Conservation (phyloP, 1,140 invertebrate species). For the Cherax quadricarinatus region DNA sequence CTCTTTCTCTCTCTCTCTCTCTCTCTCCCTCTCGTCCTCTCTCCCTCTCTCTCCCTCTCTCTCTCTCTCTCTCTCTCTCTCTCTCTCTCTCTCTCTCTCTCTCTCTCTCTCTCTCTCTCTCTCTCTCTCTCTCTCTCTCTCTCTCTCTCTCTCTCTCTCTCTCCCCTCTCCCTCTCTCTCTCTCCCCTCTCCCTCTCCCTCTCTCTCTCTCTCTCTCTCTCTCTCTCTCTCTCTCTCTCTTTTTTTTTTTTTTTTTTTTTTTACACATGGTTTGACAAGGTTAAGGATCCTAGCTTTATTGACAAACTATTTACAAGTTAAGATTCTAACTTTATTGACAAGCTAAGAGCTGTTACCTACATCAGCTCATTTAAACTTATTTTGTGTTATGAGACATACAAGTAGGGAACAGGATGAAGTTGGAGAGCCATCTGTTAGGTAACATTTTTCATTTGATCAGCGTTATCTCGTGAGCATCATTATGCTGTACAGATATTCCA, state of each 20-base stretch:
- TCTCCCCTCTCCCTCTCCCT: neutral
- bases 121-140: conserved; percentile 10
- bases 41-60: conserved; percentile 8
- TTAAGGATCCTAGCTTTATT: conserved; percentile 2
- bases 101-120: conserved; percentile 9
- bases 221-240: neutral
- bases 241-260: no score
- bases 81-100: conserved; percentile 10
- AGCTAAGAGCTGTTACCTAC: no score
- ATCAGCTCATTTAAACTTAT: neutral
- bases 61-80: no score
- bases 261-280: no score
- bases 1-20: conserved; percentile 11
- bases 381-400: no score
- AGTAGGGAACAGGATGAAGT: no score
- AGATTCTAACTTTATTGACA: no score
- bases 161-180: neutral
- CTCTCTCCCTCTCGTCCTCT: no score
- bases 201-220: neutral
- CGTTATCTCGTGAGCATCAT: neutral
- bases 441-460: neutral
- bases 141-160: conserved; percentile 10
- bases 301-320: no score
- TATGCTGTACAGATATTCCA: no score
- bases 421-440: neutral